Evolutionary conservation across 2,113 vertebrate genomes (phyloP).

Genomic region (Phyllostomus discolor): DNA sequence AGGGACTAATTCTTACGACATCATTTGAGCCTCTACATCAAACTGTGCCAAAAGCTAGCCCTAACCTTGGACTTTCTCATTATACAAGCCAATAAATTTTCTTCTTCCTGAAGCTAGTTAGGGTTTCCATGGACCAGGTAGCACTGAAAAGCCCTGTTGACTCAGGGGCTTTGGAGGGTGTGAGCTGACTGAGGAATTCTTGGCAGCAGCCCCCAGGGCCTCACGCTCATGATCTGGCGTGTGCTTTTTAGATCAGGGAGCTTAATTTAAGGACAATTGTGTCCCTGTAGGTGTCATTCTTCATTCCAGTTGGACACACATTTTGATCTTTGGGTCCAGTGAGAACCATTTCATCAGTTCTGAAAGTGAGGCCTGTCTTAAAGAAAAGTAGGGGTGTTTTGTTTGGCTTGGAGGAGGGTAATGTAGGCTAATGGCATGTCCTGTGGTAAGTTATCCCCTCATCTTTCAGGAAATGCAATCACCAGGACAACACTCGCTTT

Average conservation of each 20-base stretch:
- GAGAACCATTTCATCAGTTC: constrained; percentile 29
- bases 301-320: not conserved
- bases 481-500: constrained; percentile 44
- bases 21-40: not conserved
- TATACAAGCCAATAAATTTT: not conserved
- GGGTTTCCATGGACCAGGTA: not conserved
- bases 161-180: not conserved
- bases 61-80: not conserved
- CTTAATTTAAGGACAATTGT: not conserved
- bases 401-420: not conserved
- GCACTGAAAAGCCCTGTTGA: not conserved
- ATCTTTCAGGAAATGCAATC: constrained; percentile 50
- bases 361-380: constrained; percentile 16
- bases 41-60: not conserved
- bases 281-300: not conserved
- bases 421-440: not conserved
- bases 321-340: constrained; percentile 38
- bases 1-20: not conserved
- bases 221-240: not conserved
- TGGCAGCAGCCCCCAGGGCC: not conserved
- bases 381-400: constrained; percentile 26
- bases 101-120: not conserved
- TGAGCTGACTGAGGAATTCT: not conserved
- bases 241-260: not conserved
- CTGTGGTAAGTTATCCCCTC: not conserved